phyloP scores from a whole-genome alignment of 2,797 vertebrate genomes.

The Lepus townsendii region DNA sequence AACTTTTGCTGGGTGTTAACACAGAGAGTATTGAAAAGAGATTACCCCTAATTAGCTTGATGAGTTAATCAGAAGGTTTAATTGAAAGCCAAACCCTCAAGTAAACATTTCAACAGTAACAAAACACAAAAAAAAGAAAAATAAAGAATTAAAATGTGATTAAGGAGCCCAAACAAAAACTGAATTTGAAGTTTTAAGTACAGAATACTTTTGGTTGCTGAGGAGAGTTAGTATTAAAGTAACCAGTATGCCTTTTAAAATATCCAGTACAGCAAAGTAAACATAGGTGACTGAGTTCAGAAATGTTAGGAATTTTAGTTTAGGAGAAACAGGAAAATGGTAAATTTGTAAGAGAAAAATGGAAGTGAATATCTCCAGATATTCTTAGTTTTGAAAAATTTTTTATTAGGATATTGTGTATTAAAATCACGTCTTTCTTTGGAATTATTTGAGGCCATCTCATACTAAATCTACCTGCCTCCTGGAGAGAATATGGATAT shows the following conservation, averaged over 20 bases:
- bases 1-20: constrained; percentile 64
- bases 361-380: not conserved
- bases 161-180: constrained; percentile 60
- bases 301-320: not conserved
- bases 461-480: not conserved
- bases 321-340: not conserved
- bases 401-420: not conserved
- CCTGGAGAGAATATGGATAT: not conserved
- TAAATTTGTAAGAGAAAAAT: not conserved
- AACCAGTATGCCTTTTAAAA: not conserved
- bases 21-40: constrained; percentile 71
- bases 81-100: constrained; percentile 69
- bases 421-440: not conserved
- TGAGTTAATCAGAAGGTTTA: constrained; percentile 75
- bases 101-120: constrained; percentile 62
- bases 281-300: not conserved
- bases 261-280: not conserved
- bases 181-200: not conserved
- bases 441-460: not conserved
- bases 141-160: constrained; percentile 67
- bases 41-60: constrained; percentile 76
- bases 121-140: constrained; percentile 59
- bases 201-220: not conserved
- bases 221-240: constrained; percentile 21
- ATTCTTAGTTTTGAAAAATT: not conserved